Evolutionary conservation across 2,888 invertebrate species (phyloP).

Genomic region (Lydus trimaculatus): DNA sequence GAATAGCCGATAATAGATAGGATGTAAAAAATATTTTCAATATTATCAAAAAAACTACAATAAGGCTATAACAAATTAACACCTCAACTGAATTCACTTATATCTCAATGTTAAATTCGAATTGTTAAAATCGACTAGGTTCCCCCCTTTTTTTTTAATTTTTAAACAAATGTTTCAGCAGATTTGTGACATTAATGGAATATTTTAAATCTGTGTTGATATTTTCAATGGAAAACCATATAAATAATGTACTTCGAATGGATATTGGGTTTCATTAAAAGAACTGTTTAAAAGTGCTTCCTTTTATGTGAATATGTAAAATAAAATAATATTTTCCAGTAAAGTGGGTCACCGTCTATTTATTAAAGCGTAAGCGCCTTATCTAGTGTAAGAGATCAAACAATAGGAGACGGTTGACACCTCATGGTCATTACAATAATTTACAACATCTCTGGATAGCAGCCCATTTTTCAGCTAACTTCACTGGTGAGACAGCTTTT

Average conservation of each 20-base stretch:
- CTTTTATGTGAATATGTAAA: not conserved
- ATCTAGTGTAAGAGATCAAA: constrained; percentile 32
- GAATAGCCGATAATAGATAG: not conserved
- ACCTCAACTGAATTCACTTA: too few relatives aligned
- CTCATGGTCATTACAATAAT: constrained; percentile 46
- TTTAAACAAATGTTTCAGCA: not conserved
- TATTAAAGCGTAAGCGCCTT: constrained; percentile 30
- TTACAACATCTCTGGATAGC: constrained; percentile 42
- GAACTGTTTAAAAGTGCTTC: not conserved
- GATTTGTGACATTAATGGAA: not conserved
- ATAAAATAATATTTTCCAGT: constrained; percentile 9
- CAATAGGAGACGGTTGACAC: constrained; percentile 35
- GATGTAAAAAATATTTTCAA: not conserved
- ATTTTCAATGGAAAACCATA: not conserved
- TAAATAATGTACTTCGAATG: not conserved
- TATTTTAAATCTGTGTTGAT: not conserved
- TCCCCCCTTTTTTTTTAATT: not conserved
- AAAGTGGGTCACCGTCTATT: constrained; percentile 27
- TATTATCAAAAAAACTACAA: not conserved
- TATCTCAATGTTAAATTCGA: too few relatives aligned
- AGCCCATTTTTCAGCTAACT: constrained; percentile 44
- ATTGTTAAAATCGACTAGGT: not conserved
- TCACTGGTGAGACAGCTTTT: constrained; percentile 41
- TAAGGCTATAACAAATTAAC: not conserved
- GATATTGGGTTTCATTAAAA: not conserved